Conservation (phyloP, 2,888 invertebrate species). For the Vesta saturnalis region DNA sequence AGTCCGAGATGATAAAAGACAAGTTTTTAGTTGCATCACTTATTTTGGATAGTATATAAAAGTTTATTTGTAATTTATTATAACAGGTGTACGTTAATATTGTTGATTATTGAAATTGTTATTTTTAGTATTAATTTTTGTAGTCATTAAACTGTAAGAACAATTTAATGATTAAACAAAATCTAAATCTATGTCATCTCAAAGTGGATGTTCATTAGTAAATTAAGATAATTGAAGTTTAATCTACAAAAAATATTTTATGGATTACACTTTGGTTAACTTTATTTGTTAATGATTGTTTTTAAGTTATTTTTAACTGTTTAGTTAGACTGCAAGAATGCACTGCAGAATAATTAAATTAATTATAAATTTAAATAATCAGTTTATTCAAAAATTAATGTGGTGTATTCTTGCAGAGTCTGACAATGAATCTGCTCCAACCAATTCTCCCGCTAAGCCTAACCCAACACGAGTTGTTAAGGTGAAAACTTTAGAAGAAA, state of each 20-base stretch:
- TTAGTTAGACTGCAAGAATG: constrained; percentile 62
- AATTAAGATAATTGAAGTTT: too few species aligned
- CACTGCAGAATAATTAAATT: constrained; percentile 47
- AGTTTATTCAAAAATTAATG: constrained; percentile 35
- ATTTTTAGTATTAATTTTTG: constrained; percentile 30
- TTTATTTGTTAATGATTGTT: too few species aligned
- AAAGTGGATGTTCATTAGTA: too few species aligned
- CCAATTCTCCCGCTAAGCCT: constrained; percentile 67
- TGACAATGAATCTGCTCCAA: constrained; percentile 77
- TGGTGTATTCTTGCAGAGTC: constrained; percentile 81
- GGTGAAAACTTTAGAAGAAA: constrained; percentile 75
- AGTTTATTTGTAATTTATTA: neutral
- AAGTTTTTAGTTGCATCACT: constrained; percentile 4
- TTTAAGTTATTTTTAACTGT: constrained; percentile 34
- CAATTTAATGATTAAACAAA: too few species aligned
- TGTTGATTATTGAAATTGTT: constrained; percentile 29
- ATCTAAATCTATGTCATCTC: too few species aligned
- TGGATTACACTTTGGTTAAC: too few species aligned
- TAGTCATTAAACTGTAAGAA: constrained; percentile 35
- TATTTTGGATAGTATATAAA: neutral
- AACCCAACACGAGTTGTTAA: constrained; percentile 62
- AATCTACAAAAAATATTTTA: too few species aligned
- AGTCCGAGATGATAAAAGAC: constrained; percentile 26
- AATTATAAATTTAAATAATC: constrained; percentile 16
- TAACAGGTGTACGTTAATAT: constrained; percentile 7